Evolutionary conservation across 2,888 invertebrate species (phyloP).

Genomic region (Campoletis raptor): DNA sequence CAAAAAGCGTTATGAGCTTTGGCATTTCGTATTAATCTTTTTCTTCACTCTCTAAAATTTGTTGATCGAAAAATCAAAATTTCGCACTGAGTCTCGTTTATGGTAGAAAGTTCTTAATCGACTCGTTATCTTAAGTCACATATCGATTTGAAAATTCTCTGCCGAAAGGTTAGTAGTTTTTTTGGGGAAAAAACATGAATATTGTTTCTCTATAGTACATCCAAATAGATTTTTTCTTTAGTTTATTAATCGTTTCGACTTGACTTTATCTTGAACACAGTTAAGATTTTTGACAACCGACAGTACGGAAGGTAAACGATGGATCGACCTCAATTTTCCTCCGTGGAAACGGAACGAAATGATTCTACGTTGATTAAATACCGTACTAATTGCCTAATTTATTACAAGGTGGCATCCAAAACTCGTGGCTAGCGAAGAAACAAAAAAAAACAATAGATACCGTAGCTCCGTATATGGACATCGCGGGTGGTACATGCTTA

Average conservation of each 20-base stretch:
- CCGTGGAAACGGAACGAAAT: slow-evolving; percentile 10
- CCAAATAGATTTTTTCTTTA: not conserved
- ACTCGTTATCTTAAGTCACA: not conserved
- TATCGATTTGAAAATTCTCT: not conserved
- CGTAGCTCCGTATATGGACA: slow-evolving; percentile 15
- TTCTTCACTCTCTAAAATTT: slow-evolving; percentile 63
- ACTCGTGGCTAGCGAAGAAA: slow-evolving; percentile 21
- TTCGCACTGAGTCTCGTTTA: not conserved
- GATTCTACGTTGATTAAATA: slow-evolving; percentile 77
- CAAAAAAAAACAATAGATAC: slow-evolving; percentile 12
- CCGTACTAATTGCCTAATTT: slow-evolving; percentile 81
- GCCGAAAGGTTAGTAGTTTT: not conserved
- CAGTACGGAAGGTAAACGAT: not conserved
- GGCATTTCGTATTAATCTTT: slow-evolving; percentile 72
- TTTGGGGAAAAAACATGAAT: not conserved
- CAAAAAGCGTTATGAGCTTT: slow-evolving; percentile 80
- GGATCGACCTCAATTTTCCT: slow-evolving; percentile 4
- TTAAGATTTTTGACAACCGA: not conserved
- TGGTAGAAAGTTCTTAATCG: not conserved
- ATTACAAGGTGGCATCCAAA: slow-evolving; percentile 69
- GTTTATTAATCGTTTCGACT: not conserved
- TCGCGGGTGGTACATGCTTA: slow-evolving; percentile 60
- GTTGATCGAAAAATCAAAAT: slow-evolving; percentile 1
- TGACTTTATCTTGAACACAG: not conserved
- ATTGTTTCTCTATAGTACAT: not conserved